These are phyloP conservation scores for Musca domestica DNA, from an alignment of 1,140 invertebrate genomes.

Conservation along the genomic window DNA sequence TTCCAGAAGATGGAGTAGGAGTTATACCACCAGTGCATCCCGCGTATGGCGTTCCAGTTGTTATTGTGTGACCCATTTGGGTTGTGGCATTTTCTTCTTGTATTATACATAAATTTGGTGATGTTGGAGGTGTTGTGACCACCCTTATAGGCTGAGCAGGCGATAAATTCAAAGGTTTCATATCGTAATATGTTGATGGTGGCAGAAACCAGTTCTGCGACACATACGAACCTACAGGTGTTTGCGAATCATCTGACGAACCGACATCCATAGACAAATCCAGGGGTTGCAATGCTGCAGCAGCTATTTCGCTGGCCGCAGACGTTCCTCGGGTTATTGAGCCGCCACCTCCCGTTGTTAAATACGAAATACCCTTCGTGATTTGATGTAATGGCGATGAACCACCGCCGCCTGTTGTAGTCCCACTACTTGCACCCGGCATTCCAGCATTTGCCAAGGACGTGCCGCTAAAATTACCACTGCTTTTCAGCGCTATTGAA, in stretches of 20 bases:
- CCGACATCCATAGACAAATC: constrained; percentile 52
- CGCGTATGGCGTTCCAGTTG: constrained; percentile 43
- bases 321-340: constrained; percentile 75
- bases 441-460: constrained; percentile 47
- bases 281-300: constrained; percentile 41
- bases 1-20: constrained; percentile 26
- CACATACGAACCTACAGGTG: constrained; percentile 28
- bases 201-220: constrained; percentile 51
- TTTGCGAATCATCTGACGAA: constrained; percentile 16
- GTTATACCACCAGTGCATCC: constrained; percentile 41
- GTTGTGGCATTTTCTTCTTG: constrained; percentile 68
- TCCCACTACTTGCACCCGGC: constrained; percentile 28
- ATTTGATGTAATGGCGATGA: constrained; percentile 52
- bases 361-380: constrained; percentile 60
- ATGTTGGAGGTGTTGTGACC: constrained; percentile 49
- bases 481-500: background rate
- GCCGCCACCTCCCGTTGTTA: constrained; percentile 63
- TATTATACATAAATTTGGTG: constrained; percentile 77
- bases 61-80: constrained; percentile 46
- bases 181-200: constrained; percentile 51
- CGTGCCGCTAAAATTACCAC: constrained; percentile 42
- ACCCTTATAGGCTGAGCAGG: constrained; percentile 57
- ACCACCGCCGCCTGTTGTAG: constrained; percentile 27
- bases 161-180: constrained; percentile 59
- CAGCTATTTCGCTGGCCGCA: constrained; percentile 50